Percentiles rank a stretch among this genome's conserved stretches.
These are phyloP conservation scores for Capra hircus DNA, from an alignment of 2,113 vertebrate genomes.

Conservation along the genomic window DNA sequence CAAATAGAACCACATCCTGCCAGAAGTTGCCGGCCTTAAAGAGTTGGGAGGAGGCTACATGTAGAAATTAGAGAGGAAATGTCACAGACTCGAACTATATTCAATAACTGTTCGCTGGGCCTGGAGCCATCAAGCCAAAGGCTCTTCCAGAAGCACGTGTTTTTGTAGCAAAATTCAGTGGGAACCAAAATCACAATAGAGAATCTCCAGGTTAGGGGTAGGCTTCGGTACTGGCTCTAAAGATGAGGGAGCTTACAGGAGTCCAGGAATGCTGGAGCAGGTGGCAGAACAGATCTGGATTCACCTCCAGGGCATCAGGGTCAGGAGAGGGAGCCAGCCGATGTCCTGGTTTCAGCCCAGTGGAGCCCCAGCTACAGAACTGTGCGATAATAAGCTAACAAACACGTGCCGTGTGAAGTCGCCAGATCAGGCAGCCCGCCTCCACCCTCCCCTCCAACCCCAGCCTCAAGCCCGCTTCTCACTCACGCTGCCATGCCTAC, in stretches of 20 bases:
- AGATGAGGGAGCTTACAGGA: not conserved
- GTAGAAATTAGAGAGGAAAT: not conserved
- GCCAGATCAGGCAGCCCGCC: fast-evolving
- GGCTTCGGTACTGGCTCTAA: not conserved
- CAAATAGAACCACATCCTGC: too few species aligned
- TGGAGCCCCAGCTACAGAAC: fast-evolving
- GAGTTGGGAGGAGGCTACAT: not conserved
- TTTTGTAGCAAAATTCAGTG: too few species aligned
- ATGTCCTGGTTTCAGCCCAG: not conserved
- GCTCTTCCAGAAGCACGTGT: fast-evolving
- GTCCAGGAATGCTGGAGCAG: not conserved
- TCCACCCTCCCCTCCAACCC: fast-evolving
- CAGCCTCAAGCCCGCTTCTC: too few species aligned
- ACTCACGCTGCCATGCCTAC: fast-evolving
- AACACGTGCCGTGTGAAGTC: fast-evolving
- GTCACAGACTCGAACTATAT: not conserved
- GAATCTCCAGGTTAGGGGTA: not conserved
- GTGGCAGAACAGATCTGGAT: fast-evolving
- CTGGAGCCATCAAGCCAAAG: too few species aligned
- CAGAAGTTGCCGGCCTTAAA: not conserved
- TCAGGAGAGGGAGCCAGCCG: fast-evolving
- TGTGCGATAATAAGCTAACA: fast-evolving
- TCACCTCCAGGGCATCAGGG: too few species aligned
- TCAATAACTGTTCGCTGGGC: not conserved
- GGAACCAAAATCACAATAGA: not conserved